These are phyloP conservation scores for Ancistrus triradiatus DNA, from an alignment of 2,113 vertebrate species.

Conservation along the genomic window DNA sequence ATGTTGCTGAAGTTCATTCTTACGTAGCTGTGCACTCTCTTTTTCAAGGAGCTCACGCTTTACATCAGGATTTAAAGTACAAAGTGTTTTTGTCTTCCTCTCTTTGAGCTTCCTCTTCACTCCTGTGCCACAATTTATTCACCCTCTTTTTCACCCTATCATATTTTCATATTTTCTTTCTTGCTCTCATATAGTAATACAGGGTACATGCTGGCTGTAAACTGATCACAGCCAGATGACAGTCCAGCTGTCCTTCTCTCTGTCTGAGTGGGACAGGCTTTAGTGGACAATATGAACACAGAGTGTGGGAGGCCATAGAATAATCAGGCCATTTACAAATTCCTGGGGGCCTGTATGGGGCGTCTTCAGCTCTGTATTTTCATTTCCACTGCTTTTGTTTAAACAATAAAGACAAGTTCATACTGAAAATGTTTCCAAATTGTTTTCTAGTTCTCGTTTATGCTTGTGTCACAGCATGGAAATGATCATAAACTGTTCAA, in stretches of 20 bases:
- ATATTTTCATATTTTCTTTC: slow-evolving; percentile 33
- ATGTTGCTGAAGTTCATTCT: no score
- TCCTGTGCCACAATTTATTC: slow-evolving; percentile 13
- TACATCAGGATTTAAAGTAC: slow-evolving; percentile 16
- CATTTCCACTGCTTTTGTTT: no score
- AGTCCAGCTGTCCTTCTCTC: no score
- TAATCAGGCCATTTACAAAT: slow-evolving; percentile 64
- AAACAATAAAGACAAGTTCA: no score
- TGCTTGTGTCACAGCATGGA: no score
- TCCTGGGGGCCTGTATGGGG: no score
- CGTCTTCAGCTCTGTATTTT: no score
- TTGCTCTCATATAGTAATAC: slow-evolving; percentile 39
- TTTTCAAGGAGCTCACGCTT: slow-evolving; percentile 20
- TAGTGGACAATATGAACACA: no score
- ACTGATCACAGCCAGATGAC: not conserved
- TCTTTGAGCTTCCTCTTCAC: slow-evolving; percentile 12
- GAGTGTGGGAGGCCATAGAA: slow-evolving; percentile 37
- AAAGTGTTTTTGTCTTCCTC: not conserved
- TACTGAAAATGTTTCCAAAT: no score
- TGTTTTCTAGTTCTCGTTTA: no score
- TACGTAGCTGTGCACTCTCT: no score
- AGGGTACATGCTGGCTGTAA: slow-evolving; percentile 4
- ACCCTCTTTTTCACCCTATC: not conserved
- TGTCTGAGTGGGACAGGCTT: slow-evolving; percentile 34
- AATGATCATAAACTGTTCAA: no score